Evolutionary conservation across 2,797 vertebrate species (phyloP), one percentile per base, ranked within the genome.

Genomic region (Choloepus didactylus): DNA sequence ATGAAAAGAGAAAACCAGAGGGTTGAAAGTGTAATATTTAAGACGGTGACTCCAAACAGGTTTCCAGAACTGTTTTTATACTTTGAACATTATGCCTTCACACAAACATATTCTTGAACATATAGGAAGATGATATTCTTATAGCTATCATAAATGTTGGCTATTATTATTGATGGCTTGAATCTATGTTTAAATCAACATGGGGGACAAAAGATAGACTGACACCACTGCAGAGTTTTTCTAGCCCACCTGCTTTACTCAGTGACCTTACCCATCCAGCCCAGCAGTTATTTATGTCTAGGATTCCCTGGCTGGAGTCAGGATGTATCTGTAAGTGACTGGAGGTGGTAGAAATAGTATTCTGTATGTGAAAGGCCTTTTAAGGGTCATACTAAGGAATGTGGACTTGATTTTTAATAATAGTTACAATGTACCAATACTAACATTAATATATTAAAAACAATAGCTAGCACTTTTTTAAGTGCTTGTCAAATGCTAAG

Each of bases 381-480:
- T 77, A 56, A 77, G 87, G 64, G 15, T 67, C 62, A 75, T 31
- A 2, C 70, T 85, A 87, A 6, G 15, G 16, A 93, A 83, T 67
- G 11, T 51, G 66, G 8, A 23, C 31, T 80, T 89, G 54, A 23
- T 15, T 87, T 86, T 73, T 70, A 87, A 23, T 29, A 81, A 83
- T 54, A 80, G 69, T 87, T 95, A 83, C 6, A 51, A 29, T 62
- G 35, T 0, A 72, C 9, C 46, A 72, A 62, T 18, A 66, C 15
- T 84, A 96, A 87, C 87, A 72, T 16, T 16, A 93, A 72, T 76
- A 72, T 21, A 81, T 16, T 70, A 64, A 90, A 91, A 77, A 62
- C 11, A 92, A 49, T 66, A 67, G 14, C 49, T 72, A 56, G 27
- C 21, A n/a, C 23, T 66, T 93, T 93, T 41, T 91, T 29, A 83